These are phyloP conservation scores for Steinernema hermaphroditum DNA, from an alignment of 2,888 invertebrate species.

Conservation along the genomic window DNA sequence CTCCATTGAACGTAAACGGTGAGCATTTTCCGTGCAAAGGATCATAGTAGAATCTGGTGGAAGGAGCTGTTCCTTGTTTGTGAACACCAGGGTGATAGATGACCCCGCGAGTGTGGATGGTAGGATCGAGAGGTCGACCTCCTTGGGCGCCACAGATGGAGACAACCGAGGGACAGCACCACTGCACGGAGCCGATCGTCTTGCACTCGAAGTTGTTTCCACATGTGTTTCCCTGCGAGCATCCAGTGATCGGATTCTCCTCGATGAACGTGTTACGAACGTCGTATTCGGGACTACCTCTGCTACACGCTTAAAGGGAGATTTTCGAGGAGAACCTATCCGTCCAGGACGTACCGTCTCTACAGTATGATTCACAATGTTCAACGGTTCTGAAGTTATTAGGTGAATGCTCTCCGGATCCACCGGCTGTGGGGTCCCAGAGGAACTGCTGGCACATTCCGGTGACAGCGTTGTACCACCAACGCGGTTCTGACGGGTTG, in stretches of 20 bases:
- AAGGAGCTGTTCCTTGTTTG: constrained; percentile 53
- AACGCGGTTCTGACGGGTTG: constrained; percentile 57
- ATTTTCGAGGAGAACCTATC: background rate
- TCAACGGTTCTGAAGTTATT: constrained; percentile 57
- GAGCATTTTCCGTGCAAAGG: constrained; percentile 48
- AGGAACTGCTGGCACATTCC: constrained; percentile 58
- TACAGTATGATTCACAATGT: constrained; percentile 55
- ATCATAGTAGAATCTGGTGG: constrained; percentile 55
- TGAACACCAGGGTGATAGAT: constrained; percentile 52
- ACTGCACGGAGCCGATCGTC: constrained; percentile 53
- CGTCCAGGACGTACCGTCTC: constrained; percentile 40
- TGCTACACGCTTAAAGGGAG: constrained; percentile 44
- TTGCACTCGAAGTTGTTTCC: constrained; percentile 52
- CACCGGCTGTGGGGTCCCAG: constrained; percentile 55
- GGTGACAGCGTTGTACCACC: constrained; percentile 48
- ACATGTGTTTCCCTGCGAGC: constrained; percentile 49
- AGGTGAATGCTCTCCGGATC: constrained; percentile 54
- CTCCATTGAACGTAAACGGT: constrained; percentile 54
- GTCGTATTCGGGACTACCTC: constrained; percentile 55
- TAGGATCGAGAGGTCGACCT: constrained; percentile 53
- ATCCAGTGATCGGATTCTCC: constrained; percentile 51
- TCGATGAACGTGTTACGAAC: constrained; percentile 48
- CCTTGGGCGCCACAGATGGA: constrained; percentile 53
- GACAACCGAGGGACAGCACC: constrained; percentile 55
- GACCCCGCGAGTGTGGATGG: constrained; percentile 43